Percentiles rank a stretch among this genome's conserved stretches.
These are phyloP conservation scores for Spea multiplicata DNA, from an alignment of 2,113 vertebrate species.

Conservation along the genomic window DNA sequence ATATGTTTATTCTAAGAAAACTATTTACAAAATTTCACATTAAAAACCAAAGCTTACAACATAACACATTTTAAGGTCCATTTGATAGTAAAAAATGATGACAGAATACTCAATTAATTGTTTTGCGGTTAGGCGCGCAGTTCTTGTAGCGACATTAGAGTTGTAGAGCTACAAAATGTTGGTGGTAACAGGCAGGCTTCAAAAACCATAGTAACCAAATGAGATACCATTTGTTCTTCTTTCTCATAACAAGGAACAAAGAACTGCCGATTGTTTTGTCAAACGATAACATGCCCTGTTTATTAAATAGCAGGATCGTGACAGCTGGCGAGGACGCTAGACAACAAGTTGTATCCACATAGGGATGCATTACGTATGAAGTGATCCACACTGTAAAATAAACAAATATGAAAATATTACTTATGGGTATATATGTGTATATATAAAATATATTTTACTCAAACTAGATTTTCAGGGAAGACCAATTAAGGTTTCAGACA, in stretches of 20 bases:
- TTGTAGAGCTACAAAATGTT: background rate
- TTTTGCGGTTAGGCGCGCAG: background rate
- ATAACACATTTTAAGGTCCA: no score
- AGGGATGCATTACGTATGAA: background rate
- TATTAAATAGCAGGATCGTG: background rate
- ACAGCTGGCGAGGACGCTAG: background rate
- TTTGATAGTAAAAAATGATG: no score
- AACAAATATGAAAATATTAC: background rate
- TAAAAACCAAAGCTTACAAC: no score
- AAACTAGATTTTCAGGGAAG: background rate
- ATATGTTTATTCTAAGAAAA: background rate
- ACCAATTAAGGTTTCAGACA: no score
- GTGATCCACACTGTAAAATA: background rate
- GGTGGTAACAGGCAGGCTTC: background rate
- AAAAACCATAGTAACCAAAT: conserved; percentile 2
- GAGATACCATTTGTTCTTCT: background rate
- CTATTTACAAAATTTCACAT: no score
- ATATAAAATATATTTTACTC: background rate
- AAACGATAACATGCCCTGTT: background rate
- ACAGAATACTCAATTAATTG: background rate
- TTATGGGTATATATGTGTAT: background rate
- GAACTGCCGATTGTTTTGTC: background rate
- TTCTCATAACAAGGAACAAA: background rate
- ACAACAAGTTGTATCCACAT: background rate
- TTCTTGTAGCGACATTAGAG: background rate